A percentile compares a stretch with the other conserved stretches of the same genome.
Evolutionary conservation across 2,888 invertebrate genomes (phyloP).

Genomic region (Ditylenchus weischeri): DNA sequence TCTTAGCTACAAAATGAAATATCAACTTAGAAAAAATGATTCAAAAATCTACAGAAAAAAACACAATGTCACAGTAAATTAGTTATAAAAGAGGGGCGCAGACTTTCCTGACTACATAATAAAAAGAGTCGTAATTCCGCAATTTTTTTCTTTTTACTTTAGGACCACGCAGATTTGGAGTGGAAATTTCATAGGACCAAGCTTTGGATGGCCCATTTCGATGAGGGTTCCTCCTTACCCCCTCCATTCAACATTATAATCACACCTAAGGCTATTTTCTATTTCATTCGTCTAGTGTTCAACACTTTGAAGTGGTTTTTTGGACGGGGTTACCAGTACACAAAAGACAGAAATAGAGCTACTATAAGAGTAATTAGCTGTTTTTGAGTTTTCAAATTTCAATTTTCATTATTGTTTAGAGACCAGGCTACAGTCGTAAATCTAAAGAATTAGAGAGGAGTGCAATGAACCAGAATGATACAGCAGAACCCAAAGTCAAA

Average conservation of each 20-base stretch:
- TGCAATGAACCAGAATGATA: constrained; percentile 29
- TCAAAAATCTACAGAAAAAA: no score
- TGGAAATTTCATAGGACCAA: constrained; percentile 67
- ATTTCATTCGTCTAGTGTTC: constrained; percentile 18
- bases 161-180: constrained; percentile 66
- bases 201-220: constrained; percentile 66
- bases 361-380: constrained; percentile 50
- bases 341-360: constrained; percentile 47
- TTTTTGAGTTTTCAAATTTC: background rate
- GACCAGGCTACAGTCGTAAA: constrained; percentile 53
- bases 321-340: constrained; percentile 47
- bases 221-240: constrained; percentile 64
- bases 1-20: no score
- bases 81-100: no score
- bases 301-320: constrained; percentile 49
- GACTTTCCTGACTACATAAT: no score
- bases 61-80: no score
- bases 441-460: constrained; percentile 29
- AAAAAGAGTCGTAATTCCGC: no score
- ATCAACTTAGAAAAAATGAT: no score
- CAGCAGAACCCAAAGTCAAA: constrained; percentile 34
- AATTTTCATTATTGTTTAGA: constrained; percentile 33
- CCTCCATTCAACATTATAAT: constrained; percentile 65
- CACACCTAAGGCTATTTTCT: constrained; percentile 62
- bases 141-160: constrained; percentile 23